Percentiles rank a stretch among this genome's conserved stretches.
These are phyloP conservation scores for Anoncus sp. DNA, from an alignment of 2,888 invertebrate genomes.

Conservation along the genomic window DNA sequence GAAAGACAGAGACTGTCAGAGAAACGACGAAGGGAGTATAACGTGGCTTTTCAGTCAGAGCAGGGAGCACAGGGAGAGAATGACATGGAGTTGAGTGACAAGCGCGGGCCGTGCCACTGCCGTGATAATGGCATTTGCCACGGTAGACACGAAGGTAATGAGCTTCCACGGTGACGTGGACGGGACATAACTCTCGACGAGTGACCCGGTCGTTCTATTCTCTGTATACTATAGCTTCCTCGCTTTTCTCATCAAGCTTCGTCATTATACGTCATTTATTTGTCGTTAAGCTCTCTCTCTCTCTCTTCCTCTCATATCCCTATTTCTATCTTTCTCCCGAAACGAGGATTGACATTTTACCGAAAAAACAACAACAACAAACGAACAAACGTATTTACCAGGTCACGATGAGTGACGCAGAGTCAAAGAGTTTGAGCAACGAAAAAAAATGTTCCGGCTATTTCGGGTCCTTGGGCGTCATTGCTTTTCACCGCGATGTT, in stretches of 20 bases:
- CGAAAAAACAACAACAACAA: conserved; percentile 12
- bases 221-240: conserved; percentile 41
- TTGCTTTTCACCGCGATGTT: not conserved
- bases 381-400: not conserved
- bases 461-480: not conserved
- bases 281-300: conserved; percentile 42
- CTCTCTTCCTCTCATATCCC: conserved; percentile 13
- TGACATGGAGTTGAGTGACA: conserved; percentile 65
- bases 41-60: conserved; percentile 38
- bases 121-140: conserved; percentile 68
- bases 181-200: conserved; percentile 63
- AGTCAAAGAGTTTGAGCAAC: not conserved
- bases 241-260: conserved; percentile 50
- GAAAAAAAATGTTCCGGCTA: not conserved
- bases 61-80: conserved; percentile 38
- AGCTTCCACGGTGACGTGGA: conserved; percentile 64
- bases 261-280: conserved; percentile 66
- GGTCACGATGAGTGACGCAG: conserved; percentile 14
- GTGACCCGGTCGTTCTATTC: conserved; percentile 60
- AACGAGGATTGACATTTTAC: conserved; percentile 8
- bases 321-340: not conserved
- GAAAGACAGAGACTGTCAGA: conserved; percentile 5
- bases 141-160: conserved; percentile 67
- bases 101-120: conserved; percentile 61
- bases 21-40: conserved; percentile 36